Evolutionary conservation across 2,797 vertebrate species (phyloP), one percentile per base, ranked within the genome.

Genomic region (Esox lucius): DNA sequence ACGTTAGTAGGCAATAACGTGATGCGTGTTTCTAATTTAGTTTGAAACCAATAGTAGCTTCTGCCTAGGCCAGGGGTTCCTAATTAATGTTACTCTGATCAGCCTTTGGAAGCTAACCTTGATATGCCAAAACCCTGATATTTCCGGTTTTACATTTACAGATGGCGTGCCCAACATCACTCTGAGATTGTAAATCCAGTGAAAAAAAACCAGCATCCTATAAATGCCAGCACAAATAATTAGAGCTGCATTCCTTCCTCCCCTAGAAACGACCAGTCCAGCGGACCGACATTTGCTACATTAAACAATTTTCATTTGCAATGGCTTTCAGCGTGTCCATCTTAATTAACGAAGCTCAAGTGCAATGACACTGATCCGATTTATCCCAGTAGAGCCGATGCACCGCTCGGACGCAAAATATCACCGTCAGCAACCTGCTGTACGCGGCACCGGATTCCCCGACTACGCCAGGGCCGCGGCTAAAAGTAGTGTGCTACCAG

Each of bases 331-430:
- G 76, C 76, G 31, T 78, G 80, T 73, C 70, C 22, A 17, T 81
- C 39, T 73, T 79, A 80, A 86, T 80, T 82, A 84, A 86, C 73
- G 69, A 65, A 78, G 76, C 75, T 72, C 61, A 28, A 68, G 71
- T 39, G 65, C 71, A 75, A 31, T 33, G 66, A 69, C n/a, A 46
- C 65, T 26, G 74, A 72, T 67, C 75, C 75, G 51, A 75, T 78
- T 67, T 68, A 71, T 75, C 70, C 78, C 80, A 72, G 53, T 73
- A 68, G 68, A 73, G 75, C 62, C 72, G 69, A 75, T 51, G 33
- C 68, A 66, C 11, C 46, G 39, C 65, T 48, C 75, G 9, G 68
- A 70, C 65, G 74, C 74, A n/a, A 84, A 81, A 83, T 83, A 68
- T 74, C 2, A 22, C n/a, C 7, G 16, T n/a, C 53, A 8, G 53